These are phyloP conservation scores for Mactromeris polynyma DNA, from an alignment of 2,888 invertebrate species.

Conservation along the genomic window DNA sequence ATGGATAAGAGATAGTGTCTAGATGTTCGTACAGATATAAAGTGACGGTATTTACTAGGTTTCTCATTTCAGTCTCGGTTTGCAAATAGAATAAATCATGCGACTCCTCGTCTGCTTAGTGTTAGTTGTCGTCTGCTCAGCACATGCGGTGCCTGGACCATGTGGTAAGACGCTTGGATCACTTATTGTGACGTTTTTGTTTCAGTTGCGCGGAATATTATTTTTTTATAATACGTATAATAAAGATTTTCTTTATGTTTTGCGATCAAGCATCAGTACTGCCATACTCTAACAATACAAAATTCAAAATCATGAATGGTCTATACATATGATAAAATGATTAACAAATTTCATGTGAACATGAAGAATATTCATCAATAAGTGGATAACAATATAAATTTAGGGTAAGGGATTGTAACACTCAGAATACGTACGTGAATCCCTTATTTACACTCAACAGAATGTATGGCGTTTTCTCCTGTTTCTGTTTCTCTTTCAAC, in stretches of 20 bases:
- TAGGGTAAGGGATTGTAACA: too few relatives aligned
- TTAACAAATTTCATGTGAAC: too few relatives aligned
- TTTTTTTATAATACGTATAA: too few relatives aligned
- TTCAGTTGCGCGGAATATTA: neutral
- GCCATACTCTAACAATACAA: neutral
- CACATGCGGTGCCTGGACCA: slow-evolving; percentile 55
- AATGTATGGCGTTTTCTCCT: slow-evolving; percentile 96
- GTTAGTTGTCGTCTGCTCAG: slow-evolving; percentile 53
- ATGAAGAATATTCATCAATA: neutral
- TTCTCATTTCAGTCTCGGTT: neutral
- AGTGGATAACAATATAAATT: neutral
- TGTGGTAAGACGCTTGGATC: slow-evolving; percentile 51
- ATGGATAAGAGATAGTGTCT: too few relatives aligned
- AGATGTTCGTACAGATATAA: too few relatives aligned
- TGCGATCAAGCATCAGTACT: neutral
- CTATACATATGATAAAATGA: too few relatives aligned
- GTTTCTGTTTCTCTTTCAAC: slow-evolving; percentile 97
- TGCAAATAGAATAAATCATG: slow-evolving; percentile 26
- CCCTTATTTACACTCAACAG: slow-evolving; percentile 93
- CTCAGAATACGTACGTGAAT: slow-evolving; percentile 77
- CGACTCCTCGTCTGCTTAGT: slow-evolving; percentile 42
- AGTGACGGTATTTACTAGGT: neutral
- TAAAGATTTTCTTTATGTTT: too few relatives aligned
- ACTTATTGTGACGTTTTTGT: neutral
- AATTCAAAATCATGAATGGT: too few relatives aligned